Evolutionary conservation across 2,113 vertebrate species (phyloP), one percentile per base, ranked within the genome.

Genomic region (Hypomesus transpacificus): DNA sequence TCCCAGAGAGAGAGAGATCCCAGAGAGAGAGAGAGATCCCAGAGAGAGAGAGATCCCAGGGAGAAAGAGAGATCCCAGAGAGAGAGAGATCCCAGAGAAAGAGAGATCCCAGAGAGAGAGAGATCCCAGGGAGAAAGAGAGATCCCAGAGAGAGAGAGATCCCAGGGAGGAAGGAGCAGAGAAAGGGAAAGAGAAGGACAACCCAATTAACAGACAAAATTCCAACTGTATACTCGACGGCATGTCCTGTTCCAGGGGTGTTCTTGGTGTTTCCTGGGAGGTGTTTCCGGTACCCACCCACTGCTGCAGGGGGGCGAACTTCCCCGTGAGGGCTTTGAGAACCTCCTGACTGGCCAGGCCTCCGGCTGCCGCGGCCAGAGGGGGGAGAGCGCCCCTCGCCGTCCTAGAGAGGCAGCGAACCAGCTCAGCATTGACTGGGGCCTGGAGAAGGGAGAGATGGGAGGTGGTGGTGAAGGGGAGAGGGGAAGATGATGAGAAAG

Each of bases 291-390:
- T 17, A 84, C 94, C 78, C 87, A 99, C 97, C 97, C 96, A 99
- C 69, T 99, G 97, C 71, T 97, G 96, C 71, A 99, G 91, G 0
- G 97, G 97, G 68, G 95, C 94, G 91, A 99, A 99, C 82, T 99
- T 99, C 79, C 96, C 97, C 1, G 97, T 99, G 26, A 99, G 93
- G 77, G 96, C 96, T 86, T 99, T 99, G 70, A 99, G 89, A 69
- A 93, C 95, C 91, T 99, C 97, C 86, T 99, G 97, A 81, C 96
- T 98, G 59, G 95, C 94, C 75, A 98, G 80, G 66, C 97, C 97
- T 70, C 97, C 97, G 7, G 95, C 89, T 68, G 95, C 90, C 31
- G 97, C 97, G n/a, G 94, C 93, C 72, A 99, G 87, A 2, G 97
- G 95, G 66, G 94, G 82, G 2, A 99, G 90, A 78, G 89, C 93